Conservation (phyloP, 2,113 vertebrate species). For the Cricetomys ansorgei region DNA sequence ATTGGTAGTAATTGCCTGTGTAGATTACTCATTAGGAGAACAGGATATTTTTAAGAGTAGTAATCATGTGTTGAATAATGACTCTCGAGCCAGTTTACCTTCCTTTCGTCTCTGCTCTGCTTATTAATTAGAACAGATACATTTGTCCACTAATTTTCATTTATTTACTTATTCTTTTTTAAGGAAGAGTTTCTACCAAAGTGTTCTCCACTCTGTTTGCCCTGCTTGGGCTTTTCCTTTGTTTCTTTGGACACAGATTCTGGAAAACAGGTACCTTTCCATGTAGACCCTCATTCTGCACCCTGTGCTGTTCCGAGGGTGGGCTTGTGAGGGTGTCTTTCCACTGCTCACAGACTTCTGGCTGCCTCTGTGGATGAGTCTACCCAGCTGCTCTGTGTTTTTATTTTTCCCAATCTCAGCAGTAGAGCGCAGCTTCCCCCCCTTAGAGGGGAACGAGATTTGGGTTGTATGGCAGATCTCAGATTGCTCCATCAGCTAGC, state of each 20-base stretch:
- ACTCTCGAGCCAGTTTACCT: neutral
- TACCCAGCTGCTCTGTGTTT: constrained; percentile 6
- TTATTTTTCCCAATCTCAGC: neutral
- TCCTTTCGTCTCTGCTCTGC: neutral
- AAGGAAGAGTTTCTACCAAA: constrained; percentile 93
- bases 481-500: neutral
- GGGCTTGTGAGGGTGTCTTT: neutral
- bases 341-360: neutral
- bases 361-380: neutral
- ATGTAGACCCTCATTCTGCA: neutral
- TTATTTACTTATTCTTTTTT: neutral
- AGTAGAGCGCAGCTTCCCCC: neutral
- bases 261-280: constrained; percentile 93
- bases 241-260: constrained; percentile 96
- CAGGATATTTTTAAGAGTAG: neutral
- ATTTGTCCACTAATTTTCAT: neutral
- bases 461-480: neutral
- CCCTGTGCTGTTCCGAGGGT: neutral
- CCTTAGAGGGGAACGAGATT: neutral
- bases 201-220: constrained; percentile 93
- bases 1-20: neutral
- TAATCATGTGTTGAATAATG: neutral
- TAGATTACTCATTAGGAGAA: neutral
- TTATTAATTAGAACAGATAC: neutral
- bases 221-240: constrained; percentile 93